Evolutionary conservation across 2,113 vertebrate species (phyloP).

Genomic region (Myotis brandtii): DNA sequence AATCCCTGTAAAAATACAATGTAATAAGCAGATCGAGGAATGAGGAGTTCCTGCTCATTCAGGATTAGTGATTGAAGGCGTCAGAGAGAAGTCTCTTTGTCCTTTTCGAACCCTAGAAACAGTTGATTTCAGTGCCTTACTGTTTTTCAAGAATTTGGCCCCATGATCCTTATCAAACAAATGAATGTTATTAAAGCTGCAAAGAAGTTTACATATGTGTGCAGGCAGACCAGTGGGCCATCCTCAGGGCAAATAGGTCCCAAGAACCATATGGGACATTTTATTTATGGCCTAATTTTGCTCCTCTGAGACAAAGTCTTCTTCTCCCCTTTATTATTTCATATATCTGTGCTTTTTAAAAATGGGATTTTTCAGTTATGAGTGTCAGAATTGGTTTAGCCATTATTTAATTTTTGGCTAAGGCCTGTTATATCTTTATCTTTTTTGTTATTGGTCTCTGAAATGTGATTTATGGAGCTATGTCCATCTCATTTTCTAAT

Average conservation of each 20-base stretch:
- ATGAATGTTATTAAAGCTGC: background rate
- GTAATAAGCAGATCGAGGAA: background rate
- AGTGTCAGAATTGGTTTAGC: slow-evolving; percentile 51
- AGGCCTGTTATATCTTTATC: background rate
- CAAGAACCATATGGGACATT: background rate
- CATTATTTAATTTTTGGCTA: slow-evolving; percentile 22
- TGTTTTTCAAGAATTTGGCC: slow-evolving; percentile 11
- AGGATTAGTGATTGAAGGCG: background rate
- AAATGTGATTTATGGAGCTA: slow-evolving; percentile 43
- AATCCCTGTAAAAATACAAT: background rate
- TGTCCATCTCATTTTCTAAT: slow-evolving; percentile 72
- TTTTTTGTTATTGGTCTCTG: slow-evolving; percentile 41
- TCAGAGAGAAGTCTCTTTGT: slow-evolving; percentile 17
- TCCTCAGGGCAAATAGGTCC: background rate
- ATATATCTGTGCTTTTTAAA: background rate
- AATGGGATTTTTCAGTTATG: background rate
- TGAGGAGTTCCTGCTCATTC: background rate
- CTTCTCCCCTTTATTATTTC: slow-evolving; percentile 19
- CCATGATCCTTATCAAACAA: background rate
- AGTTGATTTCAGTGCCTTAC: background rate
- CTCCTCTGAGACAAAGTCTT: background rate
- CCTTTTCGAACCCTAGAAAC: background rate
- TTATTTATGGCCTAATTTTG: slow-evolving; percentile 1
- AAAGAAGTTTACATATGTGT: background rate
- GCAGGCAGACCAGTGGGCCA: background rate